A percentile compares a stretch with the other conserved stretches of the same genome.
Evolutionary conservation across 2,113 vertebrate genomes (phyloP).

Genomic region (Tupaia chinensis): DNA sequence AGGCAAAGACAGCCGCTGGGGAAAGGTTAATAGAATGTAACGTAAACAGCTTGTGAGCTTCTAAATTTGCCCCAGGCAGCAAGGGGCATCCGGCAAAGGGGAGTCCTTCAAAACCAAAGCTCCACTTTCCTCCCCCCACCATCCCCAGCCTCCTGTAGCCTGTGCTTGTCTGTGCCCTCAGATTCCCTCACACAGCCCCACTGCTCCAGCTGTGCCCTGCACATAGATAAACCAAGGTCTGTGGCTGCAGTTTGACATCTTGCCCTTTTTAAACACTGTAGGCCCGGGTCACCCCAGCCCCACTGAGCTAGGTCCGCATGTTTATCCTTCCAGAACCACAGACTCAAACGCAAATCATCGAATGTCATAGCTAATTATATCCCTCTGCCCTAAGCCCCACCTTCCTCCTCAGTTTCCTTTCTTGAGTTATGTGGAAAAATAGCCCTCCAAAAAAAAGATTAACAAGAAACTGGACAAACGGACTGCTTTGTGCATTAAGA

Average conservation of each 20-base stretch:
- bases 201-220: background rate
- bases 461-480: constrained; percentile 37
- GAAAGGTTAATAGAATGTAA: constrained; percentile 46
- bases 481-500: constrained; percentile 13
- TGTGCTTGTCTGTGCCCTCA: background rate
- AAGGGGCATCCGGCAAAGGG: constrained; percentile 45
- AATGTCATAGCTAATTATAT: background rate
- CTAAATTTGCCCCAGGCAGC: constrained; percentile 18
- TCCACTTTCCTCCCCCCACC: background rate
- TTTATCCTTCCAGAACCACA: constrained; percentile 11
- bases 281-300: background rate
- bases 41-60: constrained; percentile 44
- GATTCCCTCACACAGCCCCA: background rate
- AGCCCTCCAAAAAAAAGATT: constrained; percentile 37
- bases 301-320: background rate
- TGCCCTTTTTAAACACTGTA: background rate
- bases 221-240: background rate
- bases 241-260: background rate
- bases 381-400: background rate
- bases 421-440: constrained; percentile 5
- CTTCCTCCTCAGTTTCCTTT: background rate
- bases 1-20: background rate
- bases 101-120: constrained; percentile 19
- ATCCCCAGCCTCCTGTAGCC: background rate
- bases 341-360: background rate